phyloP scores from a whole-genome alignment of 2,113 vertebrate genomes.

The Hymenochirus boettgeri region DNA sequence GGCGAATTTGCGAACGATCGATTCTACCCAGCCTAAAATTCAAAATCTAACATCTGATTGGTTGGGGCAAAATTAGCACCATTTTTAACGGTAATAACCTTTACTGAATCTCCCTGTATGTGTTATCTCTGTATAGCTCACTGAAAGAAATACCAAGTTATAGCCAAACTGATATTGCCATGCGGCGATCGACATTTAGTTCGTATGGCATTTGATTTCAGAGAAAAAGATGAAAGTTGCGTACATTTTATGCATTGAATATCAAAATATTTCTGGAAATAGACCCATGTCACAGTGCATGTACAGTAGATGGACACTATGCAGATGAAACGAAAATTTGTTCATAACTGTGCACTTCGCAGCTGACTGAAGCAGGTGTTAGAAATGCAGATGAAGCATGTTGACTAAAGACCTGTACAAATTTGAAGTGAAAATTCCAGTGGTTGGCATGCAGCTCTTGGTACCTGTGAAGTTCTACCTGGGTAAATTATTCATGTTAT shows the following conservation, averaged over 20 bases:
- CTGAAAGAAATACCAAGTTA: too few relatives aligned
- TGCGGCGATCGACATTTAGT: too few relatives aligned
- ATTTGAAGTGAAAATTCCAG: conserved; percentile 96
- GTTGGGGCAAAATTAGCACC: too few relatives aligned
- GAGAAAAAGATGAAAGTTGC: conserved; percentile 21
- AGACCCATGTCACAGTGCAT: conserved; percentile 46
- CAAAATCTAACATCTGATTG: too few relatives aligned
- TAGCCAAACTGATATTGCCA: neutral
- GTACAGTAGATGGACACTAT: conserved; percentile 61
- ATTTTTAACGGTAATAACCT: too few relatives aligned
- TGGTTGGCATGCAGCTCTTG: conserved; percentile 76
- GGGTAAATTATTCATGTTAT: conserved; percentile 90
- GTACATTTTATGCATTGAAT: conserved; percentile 34
- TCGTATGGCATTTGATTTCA: conserved; percentile 17
- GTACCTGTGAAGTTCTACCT: conserved; percentile 76
- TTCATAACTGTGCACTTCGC: conserved; percentile 70
- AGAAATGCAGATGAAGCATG: conserved; percentile 93
- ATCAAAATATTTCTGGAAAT: conserved; percentile 54
- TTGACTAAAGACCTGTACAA: conserved; percentile 97
- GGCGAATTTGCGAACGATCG: too few relatives aligned
- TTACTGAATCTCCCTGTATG: too few relatives aligned
- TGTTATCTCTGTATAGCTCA: neutral
- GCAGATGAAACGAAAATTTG: conserved; percentile 81
- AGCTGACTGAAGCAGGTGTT: conserved; percentile 89
- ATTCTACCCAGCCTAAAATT: too few relatives aligned